Conservation (phyloP, 1,140 invertebrate species). For the Brachionus rotundiformis region DNA sequence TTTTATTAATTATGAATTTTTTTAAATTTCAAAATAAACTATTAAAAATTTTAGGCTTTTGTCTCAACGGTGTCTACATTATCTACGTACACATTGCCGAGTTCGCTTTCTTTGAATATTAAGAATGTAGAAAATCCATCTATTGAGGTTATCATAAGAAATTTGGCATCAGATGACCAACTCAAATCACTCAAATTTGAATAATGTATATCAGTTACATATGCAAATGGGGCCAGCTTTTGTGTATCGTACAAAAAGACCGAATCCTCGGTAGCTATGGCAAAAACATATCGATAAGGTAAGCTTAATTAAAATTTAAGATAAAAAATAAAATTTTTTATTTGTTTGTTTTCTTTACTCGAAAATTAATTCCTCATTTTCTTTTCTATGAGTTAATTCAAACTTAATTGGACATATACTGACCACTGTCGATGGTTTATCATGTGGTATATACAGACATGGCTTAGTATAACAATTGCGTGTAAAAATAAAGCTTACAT, state of each 20-base stretch:
- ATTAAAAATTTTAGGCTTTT: slow-evolving; percentile 45
- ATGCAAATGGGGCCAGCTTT: slow-evolving; percentile 31
- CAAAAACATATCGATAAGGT: slow-evolving; percentile 42
- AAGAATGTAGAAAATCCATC: slow-evolving; percentile 92
- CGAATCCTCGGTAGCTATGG: slow-evolving; percentile 38
- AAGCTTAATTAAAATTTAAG: neutral
- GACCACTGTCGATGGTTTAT: slow-evolving; percentile 26
- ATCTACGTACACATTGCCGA: slow-evolving; percentile 69
- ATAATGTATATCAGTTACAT: slow-evolving; percentile 13
- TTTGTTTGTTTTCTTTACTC: no score
- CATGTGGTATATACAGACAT: slow-evolving; percentile 33
- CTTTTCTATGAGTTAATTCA: neutral
- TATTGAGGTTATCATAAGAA: slow-evolving; percentile 83
- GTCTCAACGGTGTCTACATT: neutral
- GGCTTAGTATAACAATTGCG: neutral
- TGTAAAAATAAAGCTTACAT: slow-evolving; percentile 4
- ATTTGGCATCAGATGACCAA: slow-evolving; percentile 76
- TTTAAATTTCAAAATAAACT: slow-evolving; percentile 40
- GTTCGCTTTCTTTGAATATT: slow-evolving; percentile 77
- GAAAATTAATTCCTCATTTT: neutral
- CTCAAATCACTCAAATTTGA: slow-evolving; percentile 23
- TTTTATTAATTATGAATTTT: slow-evolving; percentile 12
- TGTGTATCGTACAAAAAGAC: slow-evolving; percentile 41
- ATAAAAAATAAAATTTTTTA: no score
- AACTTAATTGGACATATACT: slow-evolving; percentile 49